Percentiles rank a stretch among this genome's conserved stretches.
Conservation (phyloP, 2,888 invertebrate genomes). For the Empis stercorea region DNA sequence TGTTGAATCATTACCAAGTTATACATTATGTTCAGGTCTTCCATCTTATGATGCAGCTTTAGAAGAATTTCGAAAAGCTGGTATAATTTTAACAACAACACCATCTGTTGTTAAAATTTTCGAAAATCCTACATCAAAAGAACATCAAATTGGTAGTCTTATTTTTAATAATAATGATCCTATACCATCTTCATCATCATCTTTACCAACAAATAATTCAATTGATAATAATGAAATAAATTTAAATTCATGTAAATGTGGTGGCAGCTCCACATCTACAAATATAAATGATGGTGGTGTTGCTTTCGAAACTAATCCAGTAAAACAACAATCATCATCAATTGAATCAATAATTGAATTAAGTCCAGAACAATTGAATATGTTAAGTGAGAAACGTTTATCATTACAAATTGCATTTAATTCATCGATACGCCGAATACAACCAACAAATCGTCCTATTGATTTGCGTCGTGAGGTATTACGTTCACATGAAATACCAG, state of each 20-base stretch:
- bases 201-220: background rate
- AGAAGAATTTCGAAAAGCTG: conserved; percentile 42
- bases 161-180: background rate
- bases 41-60: conserved; percentile 51
- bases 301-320: background rate
- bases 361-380: conserved; percentile 31
- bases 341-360: conserved; percentile 28
- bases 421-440: conserved; percentile 21
- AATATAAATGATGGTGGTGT: background rate
- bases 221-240: background rate
- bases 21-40: conserved; percentile 50
- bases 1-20: conserved; percentile 45
- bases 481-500: conserved; percentile 21
- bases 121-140: background rate
- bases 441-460: conserved; percentile 11
- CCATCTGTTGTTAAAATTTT: conserved; percentile 12
- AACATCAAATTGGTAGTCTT: background rate
- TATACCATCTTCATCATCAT: background rate
- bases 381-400: conserved; percentile 31
- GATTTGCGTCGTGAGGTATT: conserved; percentile 22
- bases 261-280: background rate
- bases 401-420: conserved; percentile 34
- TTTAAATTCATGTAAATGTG: background rate
- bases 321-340: conserved; percentile 2
- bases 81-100: conserved; percentile 29